Percentiles rank a stretch among this genome's conserved stretches.
Conservation (phyloP, 2,797 vertebrate species). For the Podargus strigoides region DNA sequence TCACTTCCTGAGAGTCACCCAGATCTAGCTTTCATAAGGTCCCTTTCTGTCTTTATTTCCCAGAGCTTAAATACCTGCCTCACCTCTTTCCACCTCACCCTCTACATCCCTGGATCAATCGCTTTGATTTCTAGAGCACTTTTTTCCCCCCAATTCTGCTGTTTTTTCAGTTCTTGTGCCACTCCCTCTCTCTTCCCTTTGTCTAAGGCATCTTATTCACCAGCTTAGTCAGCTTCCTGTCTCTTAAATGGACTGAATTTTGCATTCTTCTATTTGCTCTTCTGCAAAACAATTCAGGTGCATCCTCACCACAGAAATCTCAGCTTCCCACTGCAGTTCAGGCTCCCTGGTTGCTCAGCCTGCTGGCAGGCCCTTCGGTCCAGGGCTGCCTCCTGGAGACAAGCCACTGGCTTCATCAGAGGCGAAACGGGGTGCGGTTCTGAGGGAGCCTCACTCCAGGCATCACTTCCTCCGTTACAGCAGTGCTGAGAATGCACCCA, state of each 20-base stretch:
- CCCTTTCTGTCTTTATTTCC: background rate
- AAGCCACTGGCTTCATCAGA: background rate
- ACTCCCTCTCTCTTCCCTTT: background rate
- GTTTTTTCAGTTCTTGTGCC: background rate
- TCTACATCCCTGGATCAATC: background rate
- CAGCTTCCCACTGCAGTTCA: background rate
- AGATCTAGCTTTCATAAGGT: background rate
- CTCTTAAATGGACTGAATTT: background rate
- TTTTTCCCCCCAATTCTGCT: background rate
- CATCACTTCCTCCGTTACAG: background rate
- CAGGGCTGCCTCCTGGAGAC: background rate
- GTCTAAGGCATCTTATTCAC: background rate
- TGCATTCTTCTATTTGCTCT: background rate
- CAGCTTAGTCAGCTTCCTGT: constrained; percentile 14
- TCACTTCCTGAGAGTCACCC: background rate
- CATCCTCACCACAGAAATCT: background rate
- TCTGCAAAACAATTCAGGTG: background rate
- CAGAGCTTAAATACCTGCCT: background rate
- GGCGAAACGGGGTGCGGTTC: rapidly evolving
- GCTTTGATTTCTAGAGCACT: background rate
- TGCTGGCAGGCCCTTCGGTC: background rate
- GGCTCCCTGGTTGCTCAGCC: background rate
- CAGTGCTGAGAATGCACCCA: background rate
- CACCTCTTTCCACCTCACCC: background rate
- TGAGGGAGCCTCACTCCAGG: background rate